phyloP scores from a whole-genome alignment of 2,888 invertebrate genomes.

The Pemphredon lugubris region DNA sequence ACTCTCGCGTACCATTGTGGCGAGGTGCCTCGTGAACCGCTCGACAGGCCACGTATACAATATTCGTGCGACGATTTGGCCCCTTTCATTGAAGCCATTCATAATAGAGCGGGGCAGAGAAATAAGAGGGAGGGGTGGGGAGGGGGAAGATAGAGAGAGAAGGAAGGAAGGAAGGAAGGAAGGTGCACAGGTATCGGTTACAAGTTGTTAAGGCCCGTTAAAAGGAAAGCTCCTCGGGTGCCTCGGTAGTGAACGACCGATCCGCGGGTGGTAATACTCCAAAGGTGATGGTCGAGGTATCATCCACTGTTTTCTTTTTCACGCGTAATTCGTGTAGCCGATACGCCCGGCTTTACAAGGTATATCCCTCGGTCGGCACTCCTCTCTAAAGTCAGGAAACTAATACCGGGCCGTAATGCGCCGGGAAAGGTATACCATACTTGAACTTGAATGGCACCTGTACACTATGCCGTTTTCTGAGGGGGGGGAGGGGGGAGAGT shows the following conservation, averaged over 20 bases:
- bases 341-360: slow-evolving; percentile 29
- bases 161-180: slow-evolving; percentile 11
- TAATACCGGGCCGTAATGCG: slow-evolving; percentile 49
- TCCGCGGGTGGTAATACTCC: slow-evolving; percentile 42
- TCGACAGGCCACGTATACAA: slow-evolving; percentile 48
- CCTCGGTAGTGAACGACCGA: slow-evolving; percentile 39
- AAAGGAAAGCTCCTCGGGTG: slow-evolving; percentile 56
- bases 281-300: slow-evolving; percentile 30
- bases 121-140: slow-evolving; percentile 7
- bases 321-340: slow-evolving; percentile 41
- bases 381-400: slow-evolving; percentile 46
- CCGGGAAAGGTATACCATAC: slow-evolving; percentile 31
- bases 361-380: slow-evolving; percentile 18
- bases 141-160: neutral
- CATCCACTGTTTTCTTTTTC: slow-evolving; percentile 49
- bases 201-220: slow-evolving; percentile 73
- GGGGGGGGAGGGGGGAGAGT: slow-evolving; percentile 23
- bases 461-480: slow-evolving; percentile 36
- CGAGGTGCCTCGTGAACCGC: slow-evolving; percentile 35
- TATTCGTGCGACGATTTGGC: slow-evolving; percentile 61
- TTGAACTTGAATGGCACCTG: slow-evolving; percentile 55
- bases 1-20: slow-evolving; percentile 49
- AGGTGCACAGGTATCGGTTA: slow-evolving; percentile 74
- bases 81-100: slow-evolving; percentile 56
- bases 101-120: slow-evolving; percentile 15